phyloP scores from a whole-genome alignment of 2,113 vertebrate genomes.

The Lycaon pictus region DNA sequence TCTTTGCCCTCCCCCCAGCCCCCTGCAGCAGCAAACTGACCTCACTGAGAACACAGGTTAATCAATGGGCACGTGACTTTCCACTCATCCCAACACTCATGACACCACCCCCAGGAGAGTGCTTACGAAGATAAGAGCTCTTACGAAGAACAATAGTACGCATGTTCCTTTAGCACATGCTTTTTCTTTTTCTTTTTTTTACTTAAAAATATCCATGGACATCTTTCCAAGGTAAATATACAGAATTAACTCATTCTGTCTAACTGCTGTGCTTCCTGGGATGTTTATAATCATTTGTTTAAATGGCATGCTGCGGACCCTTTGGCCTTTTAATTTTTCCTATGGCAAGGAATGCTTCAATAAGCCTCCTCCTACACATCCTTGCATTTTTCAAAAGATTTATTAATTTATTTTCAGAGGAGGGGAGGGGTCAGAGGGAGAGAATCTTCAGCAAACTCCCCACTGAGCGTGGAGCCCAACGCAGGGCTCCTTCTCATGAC shows the following conservation, averaged over 20 bases:
- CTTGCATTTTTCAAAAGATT: neutral
- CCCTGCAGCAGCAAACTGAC: fast-evolving
- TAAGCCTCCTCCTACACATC: neutral
- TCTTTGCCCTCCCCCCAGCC: fast-evolving
- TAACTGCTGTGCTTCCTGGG: neutral
- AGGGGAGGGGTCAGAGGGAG: neutral
- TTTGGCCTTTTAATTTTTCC: neutral
- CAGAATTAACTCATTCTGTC: neutral
- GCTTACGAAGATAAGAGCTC: neutral
- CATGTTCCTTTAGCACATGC: neutral
- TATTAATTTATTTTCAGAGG: neutral
- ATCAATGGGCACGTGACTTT: neutral
- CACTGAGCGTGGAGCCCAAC: neutral
- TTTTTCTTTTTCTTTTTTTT: neutral
- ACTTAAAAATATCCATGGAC: neutral
- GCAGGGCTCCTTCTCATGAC: neutral
- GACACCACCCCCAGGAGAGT: too few relatives aligned
- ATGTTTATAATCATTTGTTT: neutral
- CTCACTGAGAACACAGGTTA: neutral
- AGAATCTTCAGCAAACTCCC: neutral
- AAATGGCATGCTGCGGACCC: neutral
- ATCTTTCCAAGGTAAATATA: neutral
- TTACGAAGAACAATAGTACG: too few relatives aligned
- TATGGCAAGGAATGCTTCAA: neutral
- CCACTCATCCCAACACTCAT: neutral